Percentiles rank a stretch among this genome's conserved stretches.
phyloP scores from a whole-genome alignment of 2,888 invertebrate genomes.

The Scaeva pyrastri region DNA sequence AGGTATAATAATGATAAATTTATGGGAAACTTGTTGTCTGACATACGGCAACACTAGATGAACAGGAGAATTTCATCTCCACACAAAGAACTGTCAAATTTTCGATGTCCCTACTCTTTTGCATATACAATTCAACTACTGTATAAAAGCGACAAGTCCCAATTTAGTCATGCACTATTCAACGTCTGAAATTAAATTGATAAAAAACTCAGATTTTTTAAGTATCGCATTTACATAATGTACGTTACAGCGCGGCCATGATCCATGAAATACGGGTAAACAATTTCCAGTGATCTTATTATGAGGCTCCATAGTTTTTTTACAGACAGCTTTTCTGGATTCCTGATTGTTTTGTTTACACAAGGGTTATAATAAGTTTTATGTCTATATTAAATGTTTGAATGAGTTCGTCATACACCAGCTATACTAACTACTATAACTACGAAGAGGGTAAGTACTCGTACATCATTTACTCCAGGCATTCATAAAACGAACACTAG shows the following conservation, averaged over 20 bases:
- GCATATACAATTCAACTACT: too few species aligned
- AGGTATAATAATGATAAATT: too few species aligned
- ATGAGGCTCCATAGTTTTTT: background rate
- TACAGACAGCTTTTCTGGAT: background rate
- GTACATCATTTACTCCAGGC: too few species aligned
- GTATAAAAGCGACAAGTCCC: background rate
- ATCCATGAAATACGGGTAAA: constrained; percentile 22
- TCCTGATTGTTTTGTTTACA: background rate
- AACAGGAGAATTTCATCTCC: too few species aligned
- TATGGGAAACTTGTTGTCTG: too few species aligned
- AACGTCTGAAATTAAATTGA: background rate
- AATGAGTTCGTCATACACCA: background rate
- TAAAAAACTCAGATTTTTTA: background rate
- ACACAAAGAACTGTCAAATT: too few species aligned
- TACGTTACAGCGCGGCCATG: constrained; percentile 2
- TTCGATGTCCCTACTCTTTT: too few species aligned
- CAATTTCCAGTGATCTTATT: background rate
- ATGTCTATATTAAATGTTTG: background rate
- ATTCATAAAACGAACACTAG: background rate
- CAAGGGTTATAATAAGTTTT: background rate
- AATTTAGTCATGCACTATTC: background rate
- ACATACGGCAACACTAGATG: too few species aligned
- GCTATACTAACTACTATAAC: background rate
- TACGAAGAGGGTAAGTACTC: background rate
- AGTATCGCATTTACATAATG: background rate